phyloP scores from a whole-genome alignment of 2,888 invertebrate species.

The Toxonevra muliebris region DNA sequence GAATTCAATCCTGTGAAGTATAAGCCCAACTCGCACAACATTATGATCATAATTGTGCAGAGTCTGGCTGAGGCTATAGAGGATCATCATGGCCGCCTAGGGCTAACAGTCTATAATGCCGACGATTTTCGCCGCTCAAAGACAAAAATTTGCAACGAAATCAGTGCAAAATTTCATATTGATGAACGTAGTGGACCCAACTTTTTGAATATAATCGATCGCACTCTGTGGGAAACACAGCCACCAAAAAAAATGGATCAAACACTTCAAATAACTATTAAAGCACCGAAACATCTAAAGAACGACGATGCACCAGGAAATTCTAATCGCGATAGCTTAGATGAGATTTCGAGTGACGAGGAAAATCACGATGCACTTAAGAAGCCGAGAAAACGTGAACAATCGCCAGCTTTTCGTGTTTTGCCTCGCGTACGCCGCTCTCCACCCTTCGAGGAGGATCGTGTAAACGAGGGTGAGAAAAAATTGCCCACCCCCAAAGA shows the following conservation, averaged over 20 bases:
- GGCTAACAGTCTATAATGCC: slow-evolving; percentile 73
- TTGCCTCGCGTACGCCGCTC: slow-evolving; percentile 49
- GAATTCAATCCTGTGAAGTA: slow-evolving; percentile 71
- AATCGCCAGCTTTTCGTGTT: slow-evolving; percentile 49
- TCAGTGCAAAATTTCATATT: slow-evolving; percentile 75
- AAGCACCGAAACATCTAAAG: slow-evolving; percentile 58
- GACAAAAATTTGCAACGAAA: slow-evolving; percentile 70
- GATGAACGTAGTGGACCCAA: slow-evolving; percentile 69
- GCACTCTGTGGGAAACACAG: slow-evolving; percentile 54
- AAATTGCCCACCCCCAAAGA: slow-evolving; percentile 61
- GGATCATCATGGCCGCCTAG: slow-evolving; percentile 76
- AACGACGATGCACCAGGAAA: slow-evolving; percentile 31
- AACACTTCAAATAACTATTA: slow-evolving; percentile 43
- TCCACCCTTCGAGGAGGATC: slow-evolving; percentile 46
- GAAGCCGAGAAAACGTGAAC: slow-evolving; percentile 46
- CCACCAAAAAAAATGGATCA: slow-evolving; percentile 28
- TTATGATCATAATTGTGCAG: slow-evolving; percentile 67
- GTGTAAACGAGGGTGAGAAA: slow-evolving; percentile 35
- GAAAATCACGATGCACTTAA: slow-evolving; percentile 45
- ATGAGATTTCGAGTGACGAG: slow-evolving; percentile 56
- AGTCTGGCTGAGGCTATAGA: slow-evolving; percentile 76
- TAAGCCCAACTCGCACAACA: slow-evolving; percentile 69
- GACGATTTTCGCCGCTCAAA: slow-evolving; percentile 76
- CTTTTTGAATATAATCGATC: slow-evolving; percentile 67
- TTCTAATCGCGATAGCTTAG: slow-evolving; percentile 56